Conservation (phyloP, 2,888 invertebrate species). For the Ferdinandea cuprea region DNA sequence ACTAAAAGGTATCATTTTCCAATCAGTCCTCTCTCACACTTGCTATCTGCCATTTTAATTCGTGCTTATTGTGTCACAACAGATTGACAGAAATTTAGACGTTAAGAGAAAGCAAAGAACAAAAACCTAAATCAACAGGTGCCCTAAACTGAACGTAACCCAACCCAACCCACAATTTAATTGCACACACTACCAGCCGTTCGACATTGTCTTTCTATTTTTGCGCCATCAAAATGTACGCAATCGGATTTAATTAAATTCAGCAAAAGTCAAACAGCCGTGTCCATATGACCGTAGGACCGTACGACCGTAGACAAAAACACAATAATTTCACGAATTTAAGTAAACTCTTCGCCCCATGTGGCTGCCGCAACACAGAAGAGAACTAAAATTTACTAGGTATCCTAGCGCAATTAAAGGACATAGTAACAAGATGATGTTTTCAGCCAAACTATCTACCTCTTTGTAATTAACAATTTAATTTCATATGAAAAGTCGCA, state of each 20-base stretch:
- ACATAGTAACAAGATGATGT: conserved; percentile 7
- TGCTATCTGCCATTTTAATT: not conserved
- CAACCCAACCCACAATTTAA: conserved; percentile 19
- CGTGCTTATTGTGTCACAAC: not conserved
- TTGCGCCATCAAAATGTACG: conserved; percentile 7
- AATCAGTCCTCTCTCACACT: conserved; percentile 1
- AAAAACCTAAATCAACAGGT: conserved; percentile 34
- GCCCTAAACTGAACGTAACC: conserved; percentile 12
- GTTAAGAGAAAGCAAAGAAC: not conserved
- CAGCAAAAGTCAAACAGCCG: conserved; percentile 56
- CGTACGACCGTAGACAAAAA: conserved; percentile 24
- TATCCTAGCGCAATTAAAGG: conserved; percentile 36
- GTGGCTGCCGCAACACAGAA: conserved; percentile 31
- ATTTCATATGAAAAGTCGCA: conserved; percentile 53
- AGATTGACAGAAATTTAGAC: not conserved
- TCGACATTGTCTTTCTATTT: not conserved
- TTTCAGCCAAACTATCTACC: not conserved
- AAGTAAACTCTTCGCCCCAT: conserved; percentile 39
- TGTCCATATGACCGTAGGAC: conserved; percentile 32
- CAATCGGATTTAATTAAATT: conserved; percentile 65
- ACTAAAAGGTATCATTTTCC: conserved; percentile 2
- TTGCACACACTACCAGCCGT: not conserved
- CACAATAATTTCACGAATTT: conserved; percentile 58
- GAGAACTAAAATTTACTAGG: not conserved
- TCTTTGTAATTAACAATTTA: conserved; percentile 51